phyloP scores from a whole-genome alignment of 2,113 vertebrate species.

The Python bivittatus region DNA sequence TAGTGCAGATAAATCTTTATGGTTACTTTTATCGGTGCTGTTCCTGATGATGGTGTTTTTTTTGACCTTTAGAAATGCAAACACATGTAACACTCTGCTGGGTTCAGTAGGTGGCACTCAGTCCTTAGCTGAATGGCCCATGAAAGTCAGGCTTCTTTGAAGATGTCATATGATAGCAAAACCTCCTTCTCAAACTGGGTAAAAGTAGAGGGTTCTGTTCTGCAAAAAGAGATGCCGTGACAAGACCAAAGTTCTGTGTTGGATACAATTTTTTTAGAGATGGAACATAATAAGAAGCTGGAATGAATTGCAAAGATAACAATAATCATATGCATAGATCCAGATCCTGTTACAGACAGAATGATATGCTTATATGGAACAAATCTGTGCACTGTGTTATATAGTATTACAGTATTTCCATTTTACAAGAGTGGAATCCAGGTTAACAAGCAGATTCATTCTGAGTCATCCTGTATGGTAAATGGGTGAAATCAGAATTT shows the following conservation, averaged over 20 bases:
- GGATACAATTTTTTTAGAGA: not conserved
- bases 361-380: not conserved
- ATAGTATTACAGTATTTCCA: not conserved
- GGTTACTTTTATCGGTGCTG: not conserved
- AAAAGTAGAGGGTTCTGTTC: not conserved
- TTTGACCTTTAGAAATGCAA: not conserved
- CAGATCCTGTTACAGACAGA: not conserved
- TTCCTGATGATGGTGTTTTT: not conserved
- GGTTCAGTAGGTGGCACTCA: constrained; percentile 36
- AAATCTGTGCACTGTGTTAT: not conserved
- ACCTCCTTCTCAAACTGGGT: constrained; percentile 9
- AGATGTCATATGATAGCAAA: not conserved
- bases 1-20: not conserved
- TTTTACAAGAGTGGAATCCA: not conserved
- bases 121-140: not conserved
- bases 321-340: not conserved
- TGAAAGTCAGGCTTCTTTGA: not conserved
- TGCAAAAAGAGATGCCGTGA: not conserved
- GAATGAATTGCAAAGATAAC: not conserved
- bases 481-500: not conserved
- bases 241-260: not conserved
- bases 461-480: not conserved
- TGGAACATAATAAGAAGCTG: not conserved
- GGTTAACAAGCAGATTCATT: not conserved
- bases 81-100: not conserved